Percentiles rank a stretch among this genome's conserved stretches.
Evolutionary conservation across 2,113 vertebrate genomes (phyloP).

Genomic region (Ptychochromis oligacanthus): DNA sequence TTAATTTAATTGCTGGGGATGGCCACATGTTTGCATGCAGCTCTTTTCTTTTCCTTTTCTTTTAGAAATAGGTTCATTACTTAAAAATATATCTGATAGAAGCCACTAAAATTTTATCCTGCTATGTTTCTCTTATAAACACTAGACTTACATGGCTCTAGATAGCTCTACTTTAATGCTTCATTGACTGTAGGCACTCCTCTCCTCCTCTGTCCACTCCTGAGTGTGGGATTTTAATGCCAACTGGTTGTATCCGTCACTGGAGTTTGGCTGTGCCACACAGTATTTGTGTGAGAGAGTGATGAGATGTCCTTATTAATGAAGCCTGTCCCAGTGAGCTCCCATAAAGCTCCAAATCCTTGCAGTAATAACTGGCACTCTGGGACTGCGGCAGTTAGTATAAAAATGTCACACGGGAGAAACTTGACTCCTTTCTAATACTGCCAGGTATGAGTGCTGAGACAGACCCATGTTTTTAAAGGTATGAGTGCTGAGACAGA

Average conservation of each 20-base stretch:
- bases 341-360: background rate
- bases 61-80: background rate
- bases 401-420: background rate
- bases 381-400: background rate
- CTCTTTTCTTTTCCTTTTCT: no score
- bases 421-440: constrained; percentile 1
- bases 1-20: no score
- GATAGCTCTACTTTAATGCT: background rate
- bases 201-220: background rate
- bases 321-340: constrained; percentile 7
- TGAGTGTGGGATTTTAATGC: constrained; percentile 2
- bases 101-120: background rate
- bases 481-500: constrained; percentile 3
- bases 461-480: background rate
- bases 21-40: no score
- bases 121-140: background rate
- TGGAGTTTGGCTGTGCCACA: background rate
- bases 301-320: constrained; percentile 1
- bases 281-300: constrained; percentile 2
- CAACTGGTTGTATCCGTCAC: background rate
- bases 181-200: background rate
- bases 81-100: background rate
- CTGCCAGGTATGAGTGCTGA: constrained; percentile 1
- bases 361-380: background rate
- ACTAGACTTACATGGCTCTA: background rate